Conservation (phyloP, 2,113 vertebrate genomes). For the Larimichthys crocea region DNA sequence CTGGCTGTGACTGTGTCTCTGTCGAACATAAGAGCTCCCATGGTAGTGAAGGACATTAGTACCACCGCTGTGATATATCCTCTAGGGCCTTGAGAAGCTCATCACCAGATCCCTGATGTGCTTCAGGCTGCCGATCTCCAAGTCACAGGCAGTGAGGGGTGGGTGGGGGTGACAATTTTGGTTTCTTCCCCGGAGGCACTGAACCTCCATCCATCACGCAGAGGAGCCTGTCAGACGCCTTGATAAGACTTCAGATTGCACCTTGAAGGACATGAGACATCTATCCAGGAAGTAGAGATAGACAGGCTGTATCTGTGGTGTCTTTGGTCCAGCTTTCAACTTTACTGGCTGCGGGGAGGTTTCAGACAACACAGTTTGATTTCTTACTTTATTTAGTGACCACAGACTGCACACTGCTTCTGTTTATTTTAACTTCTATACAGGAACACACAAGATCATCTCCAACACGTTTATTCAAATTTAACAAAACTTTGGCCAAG, state of each 20-base stretch:
- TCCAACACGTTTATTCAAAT: neutral
- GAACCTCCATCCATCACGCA: conserved; percentile 48
- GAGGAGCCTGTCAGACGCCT: conserved; percentile 35
- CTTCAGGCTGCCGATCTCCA: conserved; percentile 47
- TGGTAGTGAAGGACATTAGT: conserved; percentile 36
- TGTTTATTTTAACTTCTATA: too few relatives aligned
- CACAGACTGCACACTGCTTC: too few relatives aligned
- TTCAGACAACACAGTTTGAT: neutral
- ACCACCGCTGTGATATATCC: conserved; percentile 33
- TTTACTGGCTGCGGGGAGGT: neutral
- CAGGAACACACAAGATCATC: too few relatives aligned
- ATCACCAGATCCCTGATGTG: conserved; percentile 47
- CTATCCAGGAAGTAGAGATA: neutral
- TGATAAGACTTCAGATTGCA: conserved; percentile 45
- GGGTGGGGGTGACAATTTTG: conserved; percentile 32
- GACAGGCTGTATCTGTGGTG: neutral
- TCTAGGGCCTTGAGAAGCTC: conserved; percentile 52
- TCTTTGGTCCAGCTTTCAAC: neutral
- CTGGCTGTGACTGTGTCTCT: conserved; percentile 20
- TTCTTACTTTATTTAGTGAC: neutral
- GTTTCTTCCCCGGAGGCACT: conserved; percentile 27
- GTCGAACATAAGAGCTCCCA: conserved; percentile 26
- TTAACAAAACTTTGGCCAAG: neutral
- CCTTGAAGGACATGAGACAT: conserved; percentile 37
- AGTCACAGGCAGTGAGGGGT: conserved; percentile 17